A percentile compares a stretch with the other conserved stretches of the same genome.
phyloP scores from a whole-genome alignment of 2,113 vertebrate species.

The Columba livia region DNA sequence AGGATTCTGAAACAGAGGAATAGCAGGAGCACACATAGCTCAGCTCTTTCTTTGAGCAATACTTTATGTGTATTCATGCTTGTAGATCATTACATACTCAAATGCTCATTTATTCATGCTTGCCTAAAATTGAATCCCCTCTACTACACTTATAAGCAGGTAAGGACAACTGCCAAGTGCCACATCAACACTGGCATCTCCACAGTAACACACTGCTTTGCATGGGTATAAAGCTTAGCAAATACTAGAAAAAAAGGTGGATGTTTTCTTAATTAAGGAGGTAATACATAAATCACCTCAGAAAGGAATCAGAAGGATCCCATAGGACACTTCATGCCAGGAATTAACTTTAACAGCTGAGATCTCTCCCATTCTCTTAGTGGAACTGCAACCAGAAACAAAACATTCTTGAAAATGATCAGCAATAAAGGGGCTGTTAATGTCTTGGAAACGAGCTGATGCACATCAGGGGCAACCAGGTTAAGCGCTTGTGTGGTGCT shows the following conservation, averaged over 20 bases:
- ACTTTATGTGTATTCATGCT: background rate
- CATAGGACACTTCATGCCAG: background rate
- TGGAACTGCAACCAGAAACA: background rate
- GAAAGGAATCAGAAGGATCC: background rate
- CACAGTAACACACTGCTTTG: background rate
- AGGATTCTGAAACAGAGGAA: background rate
- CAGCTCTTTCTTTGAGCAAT: background rate
- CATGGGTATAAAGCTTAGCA: background rate
- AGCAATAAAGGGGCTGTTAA: background rate
- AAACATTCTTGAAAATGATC: background rate
- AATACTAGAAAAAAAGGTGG: background rate
- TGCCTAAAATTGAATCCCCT: background rate
- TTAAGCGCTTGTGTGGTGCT: background rate
- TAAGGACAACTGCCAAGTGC: background rate
- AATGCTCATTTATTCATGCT: background rate
- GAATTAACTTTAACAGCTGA: background rate
- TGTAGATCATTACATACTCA: background rate
- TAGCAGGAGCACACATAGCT: background rate
- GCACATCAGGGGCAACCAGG: background rate
- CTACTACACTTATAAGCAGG: background rate
- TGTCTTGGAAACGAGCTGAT: background rate
- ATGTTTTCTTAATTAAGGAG: background rate
- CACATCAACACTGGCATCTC: background rate
- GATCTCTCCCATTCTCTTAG: background rate
- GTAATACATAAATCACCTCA: background rate